Percentiles rank a stretch among this genome's conserved stretches.
Evolutionary conservation across 2,113 vertebrate genomes (phyloP).

Genomic region (Peucedramus taeniatus): DNA sequence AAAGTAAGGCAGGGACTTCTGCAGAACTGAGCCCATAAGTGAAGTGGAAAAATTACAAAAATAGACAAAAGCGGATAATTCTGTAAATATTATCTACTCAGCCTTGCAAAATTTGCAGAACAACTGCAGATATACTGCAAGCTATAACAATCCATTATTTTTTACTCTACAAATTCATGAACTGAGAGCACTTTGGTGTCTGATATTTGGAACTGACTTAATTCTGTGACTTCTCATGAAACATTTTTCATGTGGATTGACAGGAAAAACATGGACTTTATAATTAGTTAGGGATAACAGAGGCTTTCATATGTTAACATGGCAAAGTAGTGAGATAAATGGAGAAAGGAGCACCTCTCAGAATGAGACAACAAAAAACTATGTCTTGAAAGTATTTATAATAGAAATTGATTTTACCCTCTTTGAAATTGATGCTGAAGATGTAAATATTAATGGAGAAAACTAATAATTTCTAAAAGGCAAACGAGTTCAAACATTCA

Average conservation of each 20-base stretch:
- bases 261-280: background rate
- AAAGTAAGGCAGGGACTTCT: background rate
- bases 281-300: background rate
- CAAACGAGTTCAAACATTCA: background rate
- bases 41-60: background rate
- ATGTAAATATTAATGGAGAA: background rate
- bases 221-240: background rate
- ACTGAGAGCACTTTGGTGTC: background rate
- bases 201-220: background rate
- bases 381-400: background rate
- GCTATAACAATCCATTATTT: background rate
- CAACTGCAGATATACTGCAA: background rate
- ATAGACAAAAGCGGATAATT: background rate
- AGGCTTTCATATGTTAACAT: background rate
- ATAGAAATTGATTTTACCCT: background rate
- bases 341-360: background rate
- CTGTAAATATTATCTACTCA: background rate
- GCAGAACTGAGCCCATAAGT: background rate
- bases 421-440: background rate
- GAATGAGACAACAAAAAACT: background rate
- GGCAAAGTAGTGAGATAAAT: background rate
- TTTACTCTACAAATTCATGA: background rate
- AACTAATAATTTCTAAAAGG: background rate
- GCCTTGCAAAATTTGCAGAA: background rate
- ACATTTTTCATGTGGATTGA: background rate